Base-by-base conservation (phyloP, 2,888 invertebrate species). In the Ctena decussata region DNA sequence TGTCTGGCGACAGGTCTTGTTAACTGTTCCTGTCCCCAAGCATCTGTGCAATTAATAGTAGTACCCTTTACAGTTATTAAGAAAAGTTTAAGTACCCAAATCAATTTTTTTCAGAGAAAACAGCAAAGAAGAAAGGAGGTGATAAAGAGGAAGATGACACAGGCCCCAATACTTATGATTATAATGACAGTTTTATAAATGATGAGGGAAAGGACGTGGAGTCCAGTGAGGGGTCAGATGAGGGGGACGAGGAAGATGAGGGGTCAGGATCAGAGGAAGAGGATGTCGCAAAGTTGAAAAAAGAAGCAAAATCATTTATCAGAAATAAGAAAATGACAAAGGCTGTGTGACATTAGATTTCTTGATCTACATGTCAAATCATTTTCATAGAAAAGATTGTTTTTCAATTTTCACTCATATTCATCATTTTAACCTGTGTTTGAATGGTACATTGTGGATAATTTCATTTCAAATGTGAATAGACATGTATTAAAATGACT, bases 131-230 rank as follows among this genome's bases (percentile, higher is more conserved):
- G 37, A 76, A 69, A 32, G 35, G n/a, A 6, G 82, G 65, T n/a
- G 82, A 73, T 11, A 90, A 90, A 21, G 90, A 87, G 8, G 93
- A 93, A 21, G 93, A 93, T 60, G 92, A 92, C 27, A 91, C 89
- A 35, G 83, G 85, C 27, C 90, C 91, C 3, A 93, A 93, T 78
- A 93, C 93, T 0, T 93, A 92, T 71, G 92, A 93, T 78, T 91
- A 92, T 76, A 89, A 92, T 78, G 94, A 94, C 84, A 92, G 91
- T 84, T 93, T 93, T 87, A 90, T 93, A 46, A 91, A 93, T 72
- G 92, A 93, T 49, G 83, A 86, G 70, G 72, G 32, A 12, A 73
- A 85, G n/a, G 82, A 73, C 3, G 70, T 83, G 27, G 82, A 73
- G 24, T 15, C 21, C 1, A 44, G 44, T 12, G 24, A 8, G 21